Conservation (phyloP, 2,888 invertebrate species). For the Pachymerium ferrugineum region DNA sequence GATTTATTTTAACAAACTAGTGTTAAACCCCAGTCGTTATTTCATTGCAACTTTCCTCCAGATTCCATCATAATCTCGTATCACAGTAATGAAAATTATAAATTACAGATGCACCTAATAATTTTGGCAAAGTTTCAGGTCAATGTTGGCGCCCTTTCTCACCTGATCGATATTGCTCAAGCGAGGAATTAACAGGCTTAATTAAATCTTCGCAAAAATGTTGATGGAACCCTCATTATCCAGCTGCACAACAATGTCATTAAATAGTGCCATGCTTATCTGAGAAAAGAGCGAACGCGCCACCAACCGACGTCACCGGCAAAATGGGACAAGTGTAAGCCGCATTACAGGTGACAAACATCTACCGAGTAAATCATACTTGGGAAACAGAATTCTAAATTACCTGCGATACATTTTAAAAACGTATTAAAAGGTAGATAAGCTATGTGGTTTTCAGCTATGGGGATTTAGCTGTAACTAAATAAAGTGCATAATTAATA, state of each 20-base stretch:
- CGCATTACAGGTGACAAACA: neutral
- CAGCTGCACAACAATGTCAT: neutral
- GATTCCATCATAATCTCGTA: neutral
- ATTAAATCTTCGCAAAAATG: conserved; percentile 21
- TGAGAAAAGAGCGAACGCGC: neutral
- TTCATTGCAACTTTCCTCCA: neutral
- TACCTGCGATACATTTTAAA: neutral
- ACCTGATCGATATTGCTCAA: conserved; percentile 5
- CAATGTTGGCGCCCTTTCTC: neutral
- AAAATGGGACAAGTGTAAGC: neutral
- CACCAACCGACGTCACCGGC: neutral
- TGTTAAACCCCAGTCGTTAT: too few species aligned
- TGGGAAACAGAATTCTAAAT: neutral
- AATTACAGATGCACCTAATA: neutral
- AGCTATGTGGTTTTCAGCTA: too few species aligned
- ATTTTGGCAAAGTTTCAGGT: conserved; percentile 3
- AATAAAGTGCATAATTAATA: too few species aligned
- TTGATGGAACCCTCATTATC: conserved; percentile 15
- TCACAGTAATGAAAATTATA: neutral
- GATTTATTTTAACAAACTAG: too few species aligned
- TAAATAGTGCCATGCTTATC: neutral
- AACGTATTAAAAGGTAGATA: too few species aligned
- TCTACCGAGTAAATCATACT: neutral
- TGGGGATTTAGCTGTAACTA: too few species aligned
- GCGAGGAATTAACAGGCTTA: conserved; percentile 14